Conservation (phyloP, 2,113 vertebrate genomes). For the Pseudorectes ferrugineus region DNA sequence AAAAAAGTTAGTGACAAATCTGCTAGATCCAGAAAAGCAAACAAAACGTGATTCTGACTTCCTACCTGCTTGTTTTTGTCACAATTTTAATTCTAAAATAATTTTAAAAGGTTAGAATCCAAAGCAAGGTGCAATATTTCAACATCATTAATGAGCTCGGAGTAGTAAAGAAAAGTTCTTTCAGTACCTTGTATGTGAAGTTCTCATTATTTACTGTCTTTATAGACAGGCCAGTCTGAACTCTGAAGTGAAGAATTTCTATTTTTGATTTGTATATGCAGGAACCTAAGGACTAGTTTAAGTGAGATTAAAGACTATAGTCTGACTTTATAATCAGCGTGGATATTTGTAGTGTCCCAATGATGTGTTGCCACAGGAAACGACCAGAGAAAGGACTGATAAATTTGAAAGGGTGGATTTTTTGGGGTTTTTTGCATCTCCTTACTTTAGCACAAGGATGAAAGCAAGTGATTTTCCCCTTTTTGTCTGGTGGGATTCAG, state of each 20-base stretch:
- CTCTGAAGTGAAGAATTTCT: not conserved
- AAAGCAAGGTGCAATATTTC: not conserved
- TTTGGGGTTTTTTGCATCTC: not conserved
- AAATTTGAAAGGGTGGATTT: not conserved
- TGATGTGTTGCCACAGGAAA: not conserved
- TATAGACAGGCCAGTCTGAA: not conserved
- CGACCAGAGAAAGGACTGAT: not conserved
- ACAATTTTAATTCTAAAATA: not conserved
- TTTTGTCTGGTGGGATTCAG: not conserved
- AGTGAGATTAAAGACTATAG: not conserved
- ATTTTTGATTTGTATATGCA: not conserved
- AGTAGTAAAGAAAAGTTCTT: not conserved
- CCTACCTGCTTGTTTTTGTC: not conserved
- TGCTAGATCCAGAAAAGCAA: not conserved
- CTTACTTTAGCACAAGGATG: not conserved
- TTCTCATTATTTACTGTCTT: not conserved
- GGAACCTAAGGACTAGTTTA: not conserved
- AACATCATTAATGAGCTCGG: not conserved
- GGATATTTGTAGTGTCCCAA: not conserved
- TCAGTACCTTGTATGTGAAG: not conserved
- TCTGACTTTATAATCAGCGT: not conserved
- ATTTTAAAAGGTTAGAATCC: not conserved
- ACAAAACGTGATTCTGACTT: not conserved
- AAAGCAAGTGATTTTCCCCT: not conserved
- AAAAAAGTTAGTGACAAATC: not conserved